Evolutionary conservation across 2,888 invertebrate genomes (phyloP).

Genomic region (Keiferia lycopersicella): DNA sequence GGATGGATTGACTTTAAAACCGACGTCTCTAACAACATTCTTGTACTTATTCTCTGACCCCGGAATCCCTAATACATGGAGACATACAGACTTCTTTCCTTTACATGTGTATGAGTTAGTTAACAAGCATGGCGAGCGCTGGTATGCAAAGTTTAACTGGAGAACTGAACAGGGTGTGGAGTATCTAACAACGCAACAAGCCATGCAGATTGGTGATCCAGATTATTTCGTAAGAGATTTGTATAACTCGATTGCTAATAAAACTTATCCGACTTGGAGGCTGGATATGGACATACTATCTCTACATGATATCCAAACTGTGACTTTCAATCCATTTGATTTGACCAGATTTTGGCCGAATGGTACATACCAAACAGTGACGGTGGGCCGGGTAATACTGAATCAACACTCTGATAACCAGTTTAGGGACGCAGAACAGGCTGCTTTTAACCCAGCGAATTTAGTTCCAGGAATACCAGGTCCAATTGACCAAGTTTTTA

Average conservation of each 20-base stretch:
- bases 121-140: slow-evolving; percentile 85
- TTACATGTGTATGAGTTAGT: slow-evolving; percentile 94
- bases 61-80: slow-evolving; percentile 94
- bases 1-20: slow-evolving; percentile 5
- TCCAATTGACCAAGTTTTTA: slow-evolving; percentile 54
- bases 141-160: slow-evolving; percentile 93
- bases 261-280: slow-evolving; percentile 68
- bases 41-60: slow-evolving; percentile 91
- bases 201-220: slow-evolving; percentile 85
- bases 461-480: slow-evolving; percentile 66
- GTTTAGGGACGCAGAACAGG: slow-evolving; percentile 51
- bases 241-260: slow-evolving; percentile 90
- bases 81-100: slow-evolving; percentile 95
- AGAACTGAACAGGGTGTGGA: slow-evolving; percentile 93
- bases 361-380: slow-evolving; percentile 53
- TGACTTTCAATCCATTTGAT: slow-evolving; percentile 62
- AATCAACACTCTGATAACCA: slow-evolving; percentile 53
- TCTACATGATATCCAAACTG: slow-evolving; percentile 44
- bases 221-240: slow-evolving; percentile 91
- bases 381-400: slow-evolving; percentile 53
- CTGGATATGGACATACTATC: slow-evolving; percentile 59
- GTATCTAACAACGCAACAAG: slow-evolving; percentile 84
- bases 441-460: slow-evolving; percentile 56
- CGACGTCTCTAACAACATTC: slow-evolving; percentile 38
- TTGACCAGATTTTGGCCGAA: slow-evolving; percentile 59